Evolutionary conservation across 2,797 vertebrate genomes (phyloP).

Genomic region (Pangasius mekongensis): DNA sequence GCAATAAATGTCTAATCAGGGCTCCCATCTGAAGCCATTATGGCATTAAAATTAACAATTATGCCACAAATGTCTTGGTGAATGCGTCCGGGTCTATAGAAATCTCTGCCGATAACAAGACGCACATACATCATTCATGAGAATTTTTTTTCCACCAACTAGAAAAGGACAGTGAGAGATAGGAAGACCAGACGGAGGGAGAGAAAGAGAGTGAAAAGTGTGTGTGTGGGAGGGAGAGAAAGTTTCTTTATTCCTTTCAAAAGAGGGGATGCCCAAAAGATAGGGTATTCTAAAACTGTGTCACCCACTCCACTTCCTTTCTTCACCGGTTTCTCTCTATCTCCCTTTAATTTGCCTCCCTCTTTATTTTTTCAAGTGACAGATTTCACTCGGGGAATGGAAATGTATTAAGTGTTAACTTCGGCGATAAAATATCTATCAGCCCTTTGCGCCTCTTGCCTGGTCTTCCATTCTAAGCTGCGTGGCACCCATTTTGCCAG

Average conservation of each 20-base stretch:
- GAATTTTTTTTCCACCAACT: constrained; percentile 80
- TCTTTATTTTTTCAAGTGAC: constrained; percentile 88
- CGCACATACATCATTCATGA: constrained; percentile 99
- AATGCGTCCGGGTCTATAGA: constrained; percentile 99
- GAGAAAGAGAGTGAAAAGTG: constrained; percentile 62
- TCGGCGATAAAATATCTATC: constrained; percentile 95
- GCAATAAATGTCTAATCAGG: constrained; percentile 99
- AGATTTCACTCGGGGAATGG: constrained; percentile 96
- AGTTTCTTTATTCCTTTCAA: constrained; percentile 94
- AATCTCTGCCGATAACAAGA: constrained; percentile 99
- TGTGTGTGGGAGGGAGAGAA: constrained; percentile 71
- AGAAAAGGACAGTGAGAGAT: constrained; percentile 75
- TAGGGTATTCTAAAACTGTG: constrained; percentile 87
- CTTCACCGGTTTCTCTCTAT: constrained; percentile 73
- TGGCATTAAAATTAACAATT: constrained; percentile 99
- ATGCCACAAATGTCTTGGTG: constrained; percentile 94
- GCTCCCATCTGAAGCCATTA: constrained; percentile 99
- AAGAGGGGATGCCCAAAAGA: constrained; percentile 93
- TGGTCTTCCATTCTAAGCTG: constrained; percentile 83
- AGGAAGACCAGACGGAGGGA: constrained; percentile 75
- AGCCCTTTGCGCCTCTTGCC: constrained; percentile 68
- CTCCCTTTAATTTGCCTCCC: constrained; percentile 86
- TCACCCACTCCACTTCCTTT: constrained; percentile 79
- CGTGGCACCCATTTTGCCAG: constrained; percentile 84
- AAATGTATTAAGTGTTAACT: constrained; percentile 99